phyloP scores from a whole-genome alignment of 2,888 invertebrate genomes.

The Bibio marci region DNA sequence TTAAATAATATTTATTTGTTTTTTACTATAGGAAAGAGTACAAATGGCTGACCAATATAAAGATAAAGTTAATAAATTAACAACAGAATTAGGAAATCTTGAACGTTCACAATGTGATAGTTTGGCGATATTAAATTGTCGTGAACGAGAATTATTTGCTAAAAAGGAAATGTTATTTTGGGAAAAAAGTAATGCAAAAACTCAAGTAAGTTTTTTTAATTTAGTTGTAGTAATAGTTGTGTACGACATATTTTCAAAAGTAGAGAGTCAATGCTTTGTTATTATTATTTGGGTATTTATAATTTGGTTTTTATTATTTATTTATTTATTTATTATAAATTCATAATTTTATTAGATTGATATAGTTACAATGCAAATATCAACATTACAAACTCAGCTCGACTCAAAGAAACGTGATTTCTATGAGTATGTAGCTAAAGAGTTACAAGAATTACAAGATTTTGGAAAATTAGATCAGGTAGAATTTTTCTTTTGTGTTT shows the following conservation, averaged over 20 bases:
- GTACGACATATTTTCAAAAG: too few species aligned
- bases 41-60: slow-evolving; percentile 31
- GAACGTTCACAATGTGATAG: slow-evolving; percentile 34
- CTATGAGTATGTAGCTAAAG: slow-evolving; percentile 33
- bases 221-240: too few species aligned
- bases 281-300: slow-evolving; percentile 11
- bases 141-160: slow-evolving; percentile 31
- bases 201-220: slow-evolving; percentile 21
- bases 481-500: slow-evolving; percentile 16
- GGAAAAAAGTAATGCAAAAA: slow-evolving; percentile 30
- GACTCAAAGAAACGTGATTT: slow-evolving; percentile 35
- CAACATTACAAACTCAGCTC: slow-evolving; percentile 35
- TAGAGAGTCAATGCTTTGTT: too few species aligned
- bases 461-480: slow-evolving; percentile 36
- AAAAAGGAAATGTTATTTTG: slow-evolving; percentile 28
- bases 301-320: slow-evolving; percentile 12
- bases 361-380: slow-evolving; percentile 43
- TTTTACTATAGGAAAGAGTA: slow-evolving; percentile 29
- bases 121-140: slow-evolving; percentile 36
- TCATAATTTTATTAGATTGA: slow-evolving; percentile 38
- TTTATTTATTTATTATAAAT: slow-evolving; percentile 14
- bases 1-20: slow-evolving; percentile 1
- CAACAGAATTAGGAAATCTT: slow-evolving; percentile 32
- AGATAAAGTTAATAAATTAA: slow-evolving; percentile 25
- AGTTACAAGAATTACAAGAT: slow-evolving; percentile 34